Base-by-base conservation (phyloP, 2,113 vertebrate genomes). In the Chionis minor region DNA sequence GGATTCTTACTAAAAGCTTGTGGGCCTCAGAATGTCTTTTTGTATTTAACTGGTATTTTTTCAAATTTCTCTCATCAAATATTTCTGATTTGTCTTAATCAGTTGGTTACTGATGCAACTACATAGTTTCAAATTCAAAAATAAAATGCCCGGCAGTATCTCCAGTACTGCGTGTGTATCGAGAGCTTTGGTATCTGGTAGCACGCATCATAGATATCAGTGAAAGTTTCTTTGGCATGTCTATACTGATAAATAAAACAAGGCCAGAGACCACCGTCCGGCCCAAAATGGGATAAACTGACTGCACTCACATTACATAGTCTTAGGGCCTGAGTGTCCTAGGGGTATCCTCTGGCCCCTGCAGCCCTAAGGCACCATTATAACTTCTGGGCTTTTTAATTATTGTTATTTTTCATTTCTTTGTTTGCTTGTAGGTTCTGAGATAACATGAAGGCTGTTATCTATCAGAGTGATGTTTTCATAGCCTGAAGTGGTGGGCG, bases 21-120 rank as follows among this genome's bases (percentile, higher is more conserved):
- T 74, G 56, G 26, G 15, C 30, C 81, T 87, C 42, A 63, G 44
- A 94, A 63, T 27, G 9, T 79, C 30, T 79, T 92, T 84, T 69
- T 87, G 45, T 38, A 92, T 89, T 74, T 79, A 78, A 63, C n/a
- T 67, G 69, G 21, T 79, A 86, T 67, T 91, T 95, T 89, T 32
- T 75, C 58, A 71, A 58, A 54, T 78, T 81, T 84, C 13, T 81
- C 1, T 7, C n/a, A 35, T 59, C 56, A 87, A 47, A 55, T 81
- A 75, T 66, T 87, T 38, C 23, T 84, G 51, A 51, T 86, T 86
- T 58, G 17, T 84, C 38, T 38, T 52, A 59, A 7, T 81, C n/a
- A 86, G 55, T 79, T 92, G 20, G 13, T 24, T 52, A 22, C 55
- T 73, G 45, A 84, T 81, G 20, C 23, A 84, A 59, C 55, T n/a